A percentile compares a stretch with the other conserved stretches of the same genome.
Evolutionary conservation across 2,797 vertebrate genomes (phyloP).

Genomic region (Meriones psammophilus): DNA sequence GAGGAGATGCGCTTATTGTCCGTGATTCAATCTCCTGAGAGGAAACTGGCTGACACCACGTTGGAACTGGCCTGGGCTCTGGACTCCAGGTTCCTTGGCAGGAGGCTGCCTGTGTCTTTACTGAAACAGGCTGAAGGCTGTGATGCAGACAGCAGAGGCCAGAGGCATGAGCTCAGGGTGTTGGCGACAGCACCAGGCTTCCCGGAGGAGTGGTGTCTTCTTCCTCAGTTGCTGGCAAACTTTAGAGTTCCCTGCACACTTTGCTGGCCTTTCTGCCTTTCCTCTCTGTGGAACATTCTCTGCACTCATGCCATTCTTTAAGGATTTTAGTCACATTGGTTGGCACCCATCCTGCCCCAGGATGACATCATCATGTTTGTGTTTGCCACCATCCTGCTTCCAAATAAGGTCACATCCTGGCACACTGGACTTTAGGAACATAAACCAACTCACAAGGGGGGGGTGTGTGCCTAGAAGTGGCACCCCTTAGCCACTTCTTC

Average conservation of each 20-base stretch:
- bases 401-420: background rate
- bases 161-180: background rate
- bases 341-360: accelerated
- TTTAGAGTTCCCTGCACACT: accelerated
- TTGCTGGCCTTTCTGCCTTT: background rate
- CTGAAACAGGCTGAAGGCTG: background rate
- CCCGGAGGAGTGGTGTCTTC: background rate
- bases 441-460: background rate
- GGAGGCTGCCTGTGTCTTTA: background rate
- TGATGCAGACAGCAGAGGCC: no score
- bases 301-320: accelerated
- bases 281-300: accelerated
- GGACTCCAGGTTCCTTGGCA: background rate
- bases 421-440: background rate
- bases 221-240: accelerated
- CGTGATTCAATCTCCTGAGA: constrained; percentile 31
- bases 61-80: background rate
- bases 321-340: accelerated
- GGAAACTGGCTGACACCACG: constrained; percentile 54
- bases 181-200: background rate
- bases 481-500: background rate
- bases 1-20: constrained; percentile 84
- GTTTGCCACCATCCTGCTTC: background rate
- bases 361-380: accelerated
- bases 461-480: accelerated